Percentiles rank a stretch among this genome's conserved stretches.
These are phyloP conservation scores for Lytechinus pictus DNA, from an alignment of 35 echinoderm and acorn worm genomes.

Conservation along the genomic window DNA sequence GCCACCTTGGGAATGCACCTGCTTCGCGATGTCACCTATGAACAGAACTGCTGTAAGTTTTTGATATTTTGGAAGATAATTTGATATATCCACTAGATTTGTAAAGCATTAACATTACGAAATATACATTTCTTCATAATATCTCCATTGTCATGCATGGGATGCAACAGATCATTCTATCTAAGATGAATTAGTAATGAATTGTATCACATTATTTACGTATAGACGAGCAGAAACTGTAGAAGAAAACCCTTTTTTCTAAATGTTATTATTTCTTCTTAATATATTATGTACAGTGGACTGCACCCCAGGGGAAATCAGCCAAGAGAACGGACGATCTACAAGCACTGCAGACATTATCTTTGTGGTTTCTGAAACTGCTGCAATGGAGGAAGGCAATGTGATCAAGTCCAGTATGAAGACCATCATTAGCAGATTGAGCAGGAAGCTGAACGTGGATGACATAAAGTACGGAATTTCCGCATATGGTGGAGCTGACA, in stretches of 20 bases:
- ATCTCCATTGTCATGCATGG: too few species aligned
- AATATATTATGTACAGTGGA: not conserved
- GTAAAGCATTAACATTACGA: too few species aligned
- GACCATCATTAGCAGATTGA: constrained; percentile 40
- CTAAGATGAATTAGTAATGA: too few species aligned
- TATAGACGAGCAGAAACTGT: too few species aligned
- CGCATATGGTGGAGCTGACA: constrained; percentile 71
- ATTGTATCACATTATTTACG: too few species aligned
- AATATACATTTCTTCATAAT: too few species aligned
- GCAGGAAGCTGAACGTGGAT: constrained; percentile 51
- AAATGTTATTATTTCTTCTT: too few species aligned
- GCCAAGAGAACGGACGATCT: constrained; percentile 16
- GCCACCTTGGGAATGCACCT: constrained; percentile 23
- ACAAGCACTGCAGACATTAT: constrained; percentile 72
- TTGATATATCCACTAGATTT: too few species aligned
- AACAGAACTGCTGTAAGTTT: constrained; percentile 15
- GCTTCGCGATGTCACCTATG: not conserved
- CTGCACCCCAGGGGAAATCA: constrained; percentile 38
- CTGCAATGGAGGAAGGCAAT: constrained; percentile 44
- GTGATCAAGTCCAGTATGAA: constrained; percentile 55
- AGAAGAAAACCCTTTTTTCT: too few species aligned
- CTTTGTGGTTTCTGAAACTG: constrained; percentile 83
- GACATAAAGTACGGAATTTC: constrained; percentile 74
- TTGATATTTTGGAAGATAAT: not conserved
- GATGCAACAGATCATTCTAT: too few species aligned